phyloP scores from a whole-genome alignment of 2,888 invertebrate species.

The Acleris holmiana region DNA sequence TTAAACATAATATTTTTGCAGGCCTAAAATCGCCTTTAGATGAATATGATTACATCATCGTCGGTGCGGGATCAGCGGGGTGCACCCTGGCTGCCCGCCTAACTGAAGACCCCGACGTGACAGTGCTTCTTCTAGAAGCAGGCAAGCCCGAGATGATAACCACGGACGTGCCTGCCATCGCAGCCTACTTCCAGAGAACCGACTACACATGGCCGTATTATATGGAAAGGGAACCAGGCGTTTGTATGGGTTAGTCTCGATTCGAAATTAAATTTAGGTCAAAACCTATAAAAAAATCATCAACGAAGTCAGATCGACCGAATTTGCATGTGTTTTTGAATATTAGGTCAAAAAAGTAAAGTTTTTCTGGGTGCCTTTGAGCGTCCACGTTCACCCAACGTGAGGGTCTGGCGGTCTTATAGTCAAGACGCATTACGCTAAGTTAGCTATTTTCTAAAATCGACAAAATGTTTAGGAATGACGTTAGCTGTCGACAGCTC shows the following conservation, averaged over 20 bases:
- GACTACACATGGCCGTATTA: conserved; percentile 86
- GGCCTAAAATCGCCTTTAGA: conserved; percentile 61
- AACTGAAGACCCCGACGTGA: conserved; percentile 76
- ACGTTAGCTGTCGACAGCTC: too few relatives aligned
- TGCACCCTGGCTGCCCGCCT: conserved; percentile 80
- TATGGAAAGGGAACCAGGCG: conserved; percentile 83
- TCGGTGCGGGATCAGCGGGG: conserved; percentile 85
- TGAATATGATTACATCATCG: conserved; percentile 83
- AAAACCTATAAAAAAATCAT: too few relatives aligned
- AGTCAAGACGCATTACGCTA: too few relatives aligned
- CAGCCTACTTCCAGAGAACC: conserved; percentile 83
- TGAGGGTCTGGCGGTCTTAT: too few relatives aligned
- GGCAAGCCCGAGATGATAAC: conserved; percentile 67
- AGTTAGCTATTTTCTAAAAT: too few relatives aligned
- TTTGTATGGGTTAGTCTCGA: conserved; percentile 69
- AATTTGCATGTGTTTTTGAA: too few relatives aligned
- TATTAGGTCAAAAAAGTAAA: too few relatives aligned
- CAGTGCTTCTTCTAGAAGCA: conserved; percentile 86
- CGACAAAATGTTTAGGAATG: too few relatives aligned
- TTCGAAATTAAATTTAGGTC: not conserved
- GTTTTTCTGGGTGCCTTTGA: too few relatives aligned
- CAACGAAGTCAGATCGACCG: too few relatives aligned
- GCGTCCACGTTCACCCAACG: too few relatives aligned
- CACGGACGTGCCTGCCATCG: conserved; percentile 81
- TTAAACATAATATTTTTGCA: conserved; percentile 40